Percentiles rank a stretch among this genome's conserved stretches.
phyloP scores from a whole-genome alignment of 2,113 vertebrate species.

The Nematolebias whitei region DNA sequence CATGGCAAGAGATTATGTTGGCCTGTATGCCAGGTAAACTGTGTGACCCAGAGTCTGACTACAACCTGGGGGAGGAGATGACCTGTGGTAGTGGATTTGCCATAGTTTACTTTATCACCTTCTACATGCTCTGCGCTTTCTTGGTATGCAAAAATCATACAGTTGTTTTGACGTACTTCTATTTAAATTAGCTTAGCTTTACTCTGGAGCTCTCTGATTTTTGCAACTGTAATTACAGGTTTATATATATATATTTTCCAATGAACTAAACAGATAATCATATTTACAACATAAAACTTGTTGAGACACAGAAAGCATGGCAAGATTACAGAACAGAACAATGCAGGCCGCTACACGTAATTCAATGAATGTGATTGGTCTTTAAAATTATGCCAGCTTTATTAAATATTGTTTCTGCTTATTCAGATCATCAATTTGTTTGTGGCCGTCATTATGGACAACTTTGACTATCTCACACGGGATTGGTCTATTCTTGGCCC shows the following conservation, averaged over 20 bases:
- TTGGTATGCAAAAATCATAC: slow-evolving; percentile 80
- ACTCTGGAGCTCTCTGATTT: neutral
- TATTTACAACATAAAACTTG: too few species aligned
- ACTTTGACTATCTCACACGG: slow-evolving; percentile 98
- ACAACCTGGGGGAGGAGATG: slow-evolving; percentile 90
- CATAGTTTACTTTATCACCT: slow-evolving; percentile 97
- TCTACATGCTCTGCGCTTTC: slow-evolving; percentile 99
- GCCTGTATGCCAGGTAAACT: slow-evolving; percentile 93
- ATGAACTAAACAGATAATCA: too few species aligned
- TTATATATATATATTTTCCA: too few species aligned
- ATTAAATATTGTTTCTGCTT: neutral
- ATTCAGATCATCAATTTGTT: slow-evolving; percentile 97
- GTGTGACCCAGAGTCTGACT: slow-evolving; percentile 95
- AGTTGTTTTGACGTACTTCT: neutral
- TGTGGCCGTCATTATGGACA: slow-evolving; percentile 99
- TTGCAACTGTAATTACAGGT: neutral
- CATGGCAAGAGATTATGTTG: slow-evolving; percentile 99
- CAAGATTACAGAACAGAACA: too few species aligned
- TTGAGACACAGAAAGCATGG: too few species aligned
- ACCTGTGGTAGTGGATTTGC: slow-evolving; percentile 96
- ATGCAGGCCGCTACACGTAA: too few species aligned
- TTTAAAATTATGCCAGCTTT: neutral
- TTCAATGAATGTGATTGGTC: neutral
- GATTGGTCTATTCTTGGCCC: slow-evolving; percentile 99
- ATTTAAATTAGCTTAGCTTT: neutral